phyloP scores from a whole-genome alignment of 2,113 vertebrate species.

The Catharus fuscescens region DNA sequence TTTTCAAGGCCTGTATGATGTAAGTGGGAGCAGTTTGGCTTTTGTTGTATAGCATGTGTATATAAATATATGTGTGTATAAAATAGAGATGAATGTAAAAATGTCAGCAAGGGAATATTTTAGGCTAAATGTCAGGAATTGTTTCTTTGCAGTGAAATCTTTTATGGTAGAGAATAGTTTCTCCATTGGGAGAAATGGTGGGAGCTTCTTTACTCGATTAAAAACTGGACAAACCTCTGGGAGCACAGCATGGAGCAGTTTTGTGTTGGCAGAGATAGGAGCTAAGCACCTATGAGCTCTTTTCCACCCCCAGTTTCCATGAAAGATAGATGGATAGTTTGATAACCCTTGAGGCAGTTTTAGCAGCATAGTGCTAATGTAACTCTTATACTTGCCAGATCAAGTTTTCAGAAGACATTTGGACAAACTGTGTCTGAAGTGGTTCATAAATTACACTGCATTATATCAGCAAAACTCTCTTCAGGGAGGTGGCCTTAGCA shows the following conservation, averaged over 20 bases:
- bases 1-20: background rate
- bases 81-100: conserved; percentile 20
- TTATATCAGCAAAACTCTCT: background rate
- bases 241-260: background rate
- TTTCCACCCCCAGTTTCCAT: background rate
- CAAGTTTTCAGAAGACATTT: conserved; percentile 1
- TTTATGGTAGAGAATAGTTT: conserved; percentile 1
- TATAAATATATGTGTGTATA: background rate
- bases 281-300: background rate
- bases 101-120: conserved; percentile 35
- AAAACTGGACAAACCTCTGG: background rate
- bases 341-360: conserved; percentile 1
- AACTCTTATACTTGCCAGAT: background rate
- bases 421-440: background rate
- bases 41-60: background rate
- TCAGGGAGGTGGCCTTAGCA: background rate
- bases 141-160: conserved; percentile 21
- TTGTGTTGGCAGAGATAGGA: background rate
- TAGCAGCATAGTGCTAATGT: background rate
- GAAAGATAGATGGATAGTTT: background rate
- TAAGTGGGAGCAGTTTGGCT: conserved; percentile 29
- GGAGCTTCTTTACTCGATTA: background rate
- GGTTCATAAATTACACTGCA: background rate
- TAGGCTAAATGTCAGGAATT: conserved; percentile 1
- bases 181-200: background rate